These are phyloP conservation scores for Serinus canaria DNA, from an alignment of 2,113 vertebrate species.

Conservation along the genomic window DNA sequence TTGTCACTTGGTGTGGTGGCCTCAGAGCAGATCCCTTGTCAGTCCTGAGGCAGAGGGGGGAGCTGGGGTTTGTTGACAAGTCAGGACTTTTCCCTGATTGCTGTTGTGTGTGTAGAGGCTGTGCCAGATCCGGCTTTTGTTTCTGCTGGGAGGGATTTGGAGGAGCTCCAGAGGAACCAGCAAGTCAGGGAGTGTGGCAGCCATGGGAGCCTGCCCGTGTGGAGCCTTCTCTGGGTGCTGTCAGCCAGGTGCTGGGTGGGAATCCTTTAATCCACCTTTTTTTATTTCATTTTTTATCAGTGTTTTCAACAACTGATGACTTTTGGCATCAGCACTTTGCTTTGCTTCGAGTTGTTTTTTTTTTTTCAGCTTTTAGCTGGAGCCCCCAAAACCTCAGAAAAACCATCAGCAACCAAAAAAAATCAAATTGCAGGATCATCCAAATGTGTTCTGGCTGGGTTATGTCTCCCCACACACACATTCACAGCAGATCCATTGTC, in stretches of 20 bases:
- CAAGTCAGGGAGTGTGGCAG: not conserved
- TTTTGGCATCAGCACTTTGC: not conserved
- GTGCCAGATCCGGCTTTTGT: not conserved
- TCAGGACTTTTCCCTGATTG: not conserved
- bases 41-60: not conserved
- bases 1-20: not conserved
- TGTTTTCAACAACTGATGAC: not conserved
- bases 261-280: not conserved
- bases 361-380: not conserved
- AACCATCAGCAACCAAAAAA: not conserved
- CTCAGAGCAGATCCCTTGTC: not conserved
- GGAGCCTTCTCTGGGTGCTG: fast-evolving
- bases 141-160: not conserved
- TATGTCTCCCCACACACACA: not conserved
- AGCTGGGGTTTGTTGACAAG: not conserved
- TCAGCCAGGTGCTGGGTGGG: not conserved
- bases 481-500: fast-evolving
- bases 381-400: not conserved
- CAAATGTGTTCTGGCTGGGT: not conserved
- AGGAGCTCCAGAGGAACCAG: not conserved
- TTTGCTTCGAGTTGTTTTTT: not conserved
- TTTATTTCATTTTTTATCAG: not conserved
- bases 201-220: not conserved
- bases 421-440: not conserved
- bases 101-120: not conserved